Evolutionary conservation across 2,888 invertebrate species (phyloP), one percentile per base, ranked within the genome.

Genomic region (Trissonchulus sp.): DNA sequence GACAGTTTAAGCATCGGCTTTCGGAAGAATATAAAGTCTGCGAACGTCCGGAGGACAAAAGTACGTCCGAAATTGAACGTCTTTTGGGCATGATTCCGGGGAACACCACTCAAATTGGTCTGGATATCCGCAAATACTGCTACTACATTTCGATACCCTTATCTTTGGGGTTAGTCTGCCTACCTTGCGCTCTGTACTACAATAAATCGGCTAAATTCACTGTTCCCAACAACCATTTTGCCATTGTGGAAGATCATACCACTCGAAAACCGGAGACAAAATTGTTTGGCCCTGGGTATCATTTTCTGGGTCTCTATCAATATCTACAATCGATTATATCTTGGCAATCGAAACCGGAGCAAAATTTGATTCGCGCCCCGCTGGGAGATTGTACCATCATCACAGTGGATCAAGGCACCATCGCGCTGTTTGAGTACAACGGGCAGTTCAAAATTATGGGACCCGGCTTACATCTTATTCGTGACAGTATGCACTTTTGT

Each of bases 161-260:
- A 36, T 35, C 71, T 2, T 23, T 69, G n/a, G 28, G 35, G 8
- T 8, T 23, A 15, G 71, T 69, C n/a, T 35, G 35, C 15, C 37
- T 69, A 36, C 71, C 71, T 15, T 69, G n/a, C 71, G 2, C 15
- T 34, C 37, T 23, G 3, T 69, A 69, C 71, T 69, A 69, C 36
- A 23, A 34, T 8, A 69, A n/a, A 33, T 69, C 71, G 36, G 71
- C 71, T 69, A 69, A 69, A 69, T 69, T 69, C 37, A 37, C 37
- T n/a, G 71, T 69, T 33, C 71, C 71, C 71, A 69, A 69, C n/a
- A 69, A 69, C 37, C 71, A 69, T 36, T 69, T 69, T 34, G 71
- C 71, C 8, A 30, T 69, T 30, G 71, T 69, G 15, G 71, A 69
- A 34, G 71, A 69, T 69, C 71, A 69, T 69, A 36, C 71, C 8